phyloP scores from a whole-genome alignment of 2,888 invertebrate genomes.

The Polyploca ridens region DNA sequence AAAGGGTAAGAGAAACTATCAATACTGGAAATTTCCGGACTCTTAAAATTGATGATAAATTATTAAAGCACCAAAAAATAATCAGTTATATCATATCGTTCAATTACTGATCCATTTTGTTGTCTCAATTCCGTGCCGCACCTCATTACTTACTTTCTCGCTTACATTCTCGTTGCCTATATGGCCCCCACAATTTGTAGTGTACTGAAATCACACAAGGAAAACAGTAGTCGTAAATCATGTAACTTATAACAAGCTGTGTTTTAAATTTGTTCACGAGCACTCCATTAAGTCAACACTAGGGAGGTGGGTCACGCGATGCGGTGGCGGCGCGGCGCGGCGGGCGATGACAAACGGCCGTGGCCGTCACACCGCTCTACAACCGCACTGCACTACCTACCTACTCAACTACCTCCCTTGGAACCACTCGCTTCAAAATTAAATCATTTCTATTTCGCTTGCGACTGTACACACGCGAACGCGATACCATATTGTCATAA shows the following conservation, averaged over 20 bases:
- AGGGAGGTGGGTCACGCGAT: constrained; percentile 69
- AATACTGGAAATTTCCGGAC: background rate
- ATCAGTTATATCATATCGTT: background rate
- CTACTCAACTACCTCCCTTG: constrained; percentile 50
- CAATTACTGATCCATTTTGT: background rate
- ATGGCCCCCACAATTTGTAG: constrained; percentile 5
- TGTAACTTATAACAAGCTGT: constrained; percentile 59
- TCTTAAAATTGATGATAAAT: background rate
- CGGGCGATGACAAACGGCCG: constrained; percentile 54
- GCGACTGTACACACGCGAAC: constrained; percentile 75
- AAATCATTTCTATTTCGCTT: constrained; percentile 78
- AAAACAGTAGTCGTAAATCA: constrained; percentile 46
- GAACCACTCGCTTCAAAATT: constrained; percentile 69
- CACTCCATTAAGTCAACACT: constrained; percentile 79
- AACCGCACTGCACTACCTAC: constrained; percentile 21
- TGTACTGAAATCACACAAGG: constrained; percentile 5
- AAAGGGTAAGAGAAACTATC: no score
- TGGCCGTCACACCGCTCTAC: constrained; percentile 23
- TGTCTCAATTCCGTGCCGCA: background rate
- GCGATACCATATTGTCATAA: constrained; percentile 61
- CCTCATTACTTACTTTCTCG: background rate
- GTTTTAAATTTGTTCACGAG: constrained; percentile 61
- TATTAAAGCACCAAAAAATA: no score
- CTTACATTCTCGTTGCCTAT: background rate
- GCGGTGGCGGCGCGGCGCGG: constrained; percentile 33